phyloP scores from a whole-genome alignment of 2,888 invertebrate genomes.

The Scaptomyza polygonia region DNA sequence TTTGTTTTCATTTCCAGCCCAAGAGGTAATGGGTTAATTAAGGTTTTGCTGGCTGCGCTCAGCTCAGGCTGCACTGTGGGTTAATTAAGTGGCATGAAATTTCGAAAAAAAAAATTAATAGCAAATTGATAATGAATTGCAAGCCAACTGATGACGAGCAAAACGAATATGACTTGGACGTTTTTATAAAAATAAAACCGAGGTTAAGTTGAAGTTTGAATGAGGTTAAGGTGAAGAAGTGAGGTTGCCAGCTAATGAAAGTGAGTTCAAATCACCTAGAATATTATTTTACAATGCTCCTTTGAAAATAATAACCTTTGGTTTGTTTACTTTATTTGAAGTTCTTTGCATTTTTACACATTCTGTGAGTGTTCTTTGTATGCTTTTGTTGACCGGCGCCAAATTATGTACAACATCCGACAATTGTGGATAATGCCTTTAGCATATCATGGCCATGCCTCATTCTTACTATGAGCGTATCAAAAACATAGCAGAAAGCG shows the following conservation, averaged over 20 bases:
- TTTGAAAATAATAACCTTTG: not conserved
- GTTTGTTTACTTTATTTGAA: not conserved
- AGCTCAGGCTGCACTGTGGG: slow-evolving; percentile 32
- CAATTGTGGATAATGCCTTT: slow-evolving; percentile 35
- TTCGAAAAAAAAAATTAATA: slow-evolving; percentile 31
- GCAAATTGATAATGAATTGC: slow-evolving; percentile 51
- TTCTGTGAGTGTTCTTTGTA: not conserved
- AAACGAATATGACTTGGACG: slow-evolving; percentile 10
- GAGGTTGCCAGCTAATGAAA: slow-evolving; percentile 13
- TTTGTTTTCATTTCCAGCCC: slow-evolving; percentile 29
- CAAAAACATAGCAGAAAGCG: slow-evolving; percentile 38
- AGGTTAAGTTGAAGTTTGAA: slow-evolving; percentile 34
- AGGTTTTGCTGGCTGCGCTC: slow-evolving; percentile 28
- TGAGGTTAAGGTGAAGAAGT: slow-evolving; percentile 37
- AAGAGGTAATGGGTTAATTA: slow-evolving; percentile 73
- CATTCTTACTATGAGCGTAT: slow-evolving; percentile 49
- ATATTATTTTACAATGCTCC: not conserved
- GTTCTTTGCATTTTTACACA: not conserved
- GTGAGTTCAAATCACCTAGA: slow-evolving; percentile 6
- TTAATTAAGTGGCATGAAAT: slow-evolving; percentile 69
- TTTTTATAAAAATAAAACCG: slow-evolving; percentile 26
- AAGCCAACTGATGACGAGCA: slow-evolving; percentile 16
- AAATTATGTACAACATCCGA: slow-evolving; percentile 57
- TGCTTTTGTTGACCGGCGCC: slow-evolving; percentile 42
- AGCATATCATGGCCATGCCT: slow-evolving; percentile 37